Evolutionary conservation across 2,113 vertebrate genomes (phyloP).

Genomic region (Pelmatolapia mariae): DNA sequence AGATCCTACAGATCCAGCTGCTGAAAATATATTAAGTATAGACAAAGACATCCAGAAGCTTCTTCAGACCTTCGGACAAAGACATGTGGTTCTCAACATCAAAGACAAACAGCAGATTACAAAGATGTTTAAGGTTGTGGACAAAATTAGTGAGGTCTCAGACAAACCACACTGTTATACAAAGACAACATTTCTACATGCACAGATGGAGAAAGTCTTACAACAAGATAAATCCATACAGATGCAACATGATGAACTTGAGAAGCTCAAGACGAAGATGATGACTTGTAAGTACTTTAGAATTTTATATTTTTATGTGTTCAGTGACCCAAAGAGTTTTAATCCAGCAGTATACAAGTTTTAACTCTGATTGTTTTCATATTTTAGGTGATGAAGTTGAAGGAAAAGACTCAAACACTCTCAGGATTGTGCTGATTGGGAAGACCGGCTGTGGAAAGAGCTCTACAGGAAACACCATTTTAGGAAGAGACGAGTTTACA

Average conservation of each 20-base stretch:
- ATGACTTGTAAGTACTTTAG: not conserved
- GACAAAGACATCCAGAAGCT: no score
- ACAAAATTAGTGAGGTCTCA: no score
- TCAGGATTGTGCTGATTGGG: not conserved
- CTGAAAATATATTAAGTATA: no score
- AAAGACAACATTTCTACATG: accelerated
- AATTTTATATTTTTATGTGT: accelerated
- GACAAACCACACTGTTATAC: not conserved
- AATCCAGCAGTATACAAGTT: not conserved
- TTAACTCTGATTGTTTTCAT: not conserved
- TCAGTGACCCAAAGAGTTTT: not conserved
- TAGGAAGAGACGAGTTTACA: accelerated
- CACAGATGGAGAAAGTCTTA: not conserved
- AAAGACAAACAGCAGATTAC: no score
- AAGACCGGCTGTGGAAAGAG: not conserved
- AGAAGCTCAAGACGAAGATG: accelerated
- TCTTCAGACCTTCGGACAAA: no score
- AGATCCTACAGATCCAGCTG: accelerated
- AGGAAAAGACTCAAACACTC: accelerated
- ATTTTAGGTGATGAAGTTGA: accelerated
- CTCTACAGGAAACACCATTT: accelerated
- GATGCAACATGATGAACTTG: no score
- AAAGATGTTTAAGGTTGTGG: no score
- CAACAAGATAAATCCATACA: no score
- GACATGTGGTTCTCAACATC: no score